Evolutionary conservation across 2,797 vertebrate species (phyloP).

Genomic region (Columba guinea): DNA sequence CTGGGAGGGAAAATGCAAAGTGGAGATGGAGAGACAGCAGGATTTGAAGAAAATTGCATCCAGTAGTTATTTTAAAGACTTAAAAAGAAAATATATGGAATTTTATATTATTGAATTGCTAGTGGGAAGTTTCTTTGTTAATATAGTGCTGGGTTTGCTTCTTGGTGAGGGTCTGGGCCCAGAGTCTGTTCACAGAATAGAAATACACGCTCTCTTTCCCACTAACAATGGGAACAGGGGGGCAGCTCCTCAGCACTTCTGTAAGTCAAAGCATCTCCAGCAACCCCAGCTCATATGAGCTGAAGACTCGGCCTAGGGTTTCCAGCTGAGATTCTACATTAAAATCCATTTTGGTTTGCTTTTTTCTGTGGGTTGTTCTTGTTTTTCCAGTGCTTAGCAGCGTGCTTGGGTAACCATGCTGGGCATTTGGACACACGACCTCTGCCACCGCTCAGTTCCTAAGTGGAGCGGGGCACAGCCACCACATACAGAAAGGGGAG

Average conservation of each 20-base stretch:
- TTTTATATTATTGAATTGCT: neutral
- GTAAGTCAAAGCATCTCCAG: neutral
- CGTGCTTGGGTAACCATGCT: neutral
- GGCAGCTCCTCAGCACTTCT: neutral
- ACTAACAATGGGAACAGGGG: neutral
- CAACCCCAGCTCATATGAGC: neutral
- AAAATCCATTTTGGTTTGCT: neutral
- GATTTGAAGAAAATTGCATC: neutral
- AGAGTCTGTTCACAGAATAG: neutral
- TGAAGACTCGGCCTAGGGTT: neutral
- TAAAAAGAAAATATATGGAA: neutral
- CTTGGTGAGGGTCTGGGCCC: neutral
- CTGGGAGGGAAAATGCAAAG: neutral
- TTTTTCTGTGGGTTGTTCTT: neutral
- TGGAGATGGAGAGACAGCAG: neutral
- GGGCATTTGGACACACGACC: neutral
- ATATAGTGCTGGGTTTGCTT: neutral
- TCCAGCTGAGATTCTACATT: neutral
- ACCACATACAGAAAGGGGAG: neutral
- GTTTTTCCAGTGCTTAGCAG: neutral
- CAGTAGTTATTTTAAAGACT: neutral
- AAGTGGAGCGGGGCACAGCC: accelerated
- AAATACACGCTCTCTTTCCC: neutral
- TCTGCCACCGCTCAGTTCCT: neutral
- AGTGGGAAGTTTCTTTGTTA: neutral